phyloP scores from a whole-genome alignment of 2,113 vertebrate genomes.

The Numida meleagris region DNA sequence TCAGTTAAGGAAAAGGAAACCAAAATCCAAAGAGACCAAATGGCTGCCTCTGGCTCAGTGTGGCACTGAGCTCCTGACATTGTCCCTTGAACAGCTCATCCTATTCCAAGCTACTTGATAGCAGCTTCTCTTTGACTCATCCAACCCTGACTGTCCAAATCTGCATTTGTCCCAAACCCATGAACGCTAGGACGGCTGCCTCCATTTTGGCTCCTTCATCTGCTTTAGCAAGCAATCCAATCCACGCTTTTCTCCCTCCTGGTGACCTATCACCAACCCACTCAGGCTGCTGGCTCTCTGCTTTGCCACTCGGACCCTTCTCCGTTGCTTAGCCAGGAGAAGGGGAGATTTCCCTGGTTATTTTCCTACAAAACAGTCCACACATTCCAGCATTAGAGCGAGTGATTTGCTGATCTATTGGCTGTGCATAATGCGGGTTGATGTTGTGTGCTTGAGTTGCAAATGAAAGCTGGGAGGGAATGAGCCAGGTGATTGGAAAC shows the following conservation, averaged over 20 bases:
- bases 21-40: background rate
- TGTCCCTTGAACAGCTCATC: background rate
- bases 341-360: background rate
- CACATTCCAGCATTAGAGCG: background rate
- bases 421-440: background rate
- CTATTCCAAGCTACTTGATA: background rate
- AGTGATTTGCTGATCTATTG: background rate
- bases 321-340: background rate
- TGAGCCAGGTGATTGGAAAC: background rate
- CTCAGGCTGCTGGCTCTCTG: background rate
- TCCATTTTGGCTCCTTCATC: background rate
- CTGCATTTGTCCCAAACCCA: background rate
- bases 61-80: background rate
- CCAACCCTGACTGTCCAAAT: background rate
- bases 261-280: background rate
- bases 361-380: background rate
- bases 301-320: background rate
- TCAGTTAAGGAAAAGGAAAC: background rate
- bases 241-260: background rate
- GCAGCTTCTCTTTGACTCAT: background rate
- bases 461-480: background rate
- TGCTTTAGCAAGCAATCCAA: background rate
- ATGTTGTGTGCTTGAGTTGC: background rate
- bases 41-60: background rate
- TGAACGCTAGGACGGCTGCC: background rate